Evolutionary conservation across 2,113 vertebrate species (phyloP).

Genomic region (Marmota monax): DNA sequence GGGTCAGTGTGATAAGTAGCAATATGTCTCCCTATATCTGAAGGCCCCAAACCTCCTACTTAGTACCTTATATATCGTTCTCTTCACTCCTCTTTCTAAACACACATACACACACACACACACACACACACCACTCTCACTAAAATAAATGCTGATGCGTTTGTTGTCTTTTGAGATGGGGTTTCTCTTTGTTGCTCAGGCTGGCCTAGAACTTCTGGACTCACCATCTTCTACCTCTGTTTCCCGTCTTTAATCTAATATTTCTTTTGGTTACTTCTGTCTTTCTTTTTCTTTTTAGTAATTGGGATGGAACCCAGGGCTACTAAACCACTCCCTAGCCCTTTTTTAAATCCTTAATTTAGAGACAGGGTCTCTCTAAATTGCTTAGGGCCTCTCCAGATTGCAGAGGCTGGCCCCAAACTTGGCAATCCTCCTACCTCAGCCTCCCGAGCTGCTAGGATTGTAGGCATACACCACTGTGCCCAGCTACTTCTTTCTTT

Average conservation of each 20-base stretch:
- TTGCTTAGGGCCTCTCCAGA: neutral
- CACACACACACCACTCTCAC: neutral
- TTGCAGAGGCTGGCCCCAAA: neutral
- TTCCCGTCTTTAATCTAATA: neutral
- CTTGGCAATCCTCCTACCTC: neutral
- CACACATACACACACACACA: neutral
- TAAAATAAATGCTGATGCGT: neutral
- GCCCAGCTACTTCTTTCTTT: neutral
- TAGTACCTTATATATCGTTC: neutral
- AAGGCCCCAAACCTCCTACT: neutral
- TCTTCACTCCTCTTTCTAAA: neutral
- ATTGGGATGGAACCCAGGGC: neutral
- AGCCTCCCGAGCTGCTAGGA: neutral
- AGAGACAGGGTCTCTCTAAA: neutral
- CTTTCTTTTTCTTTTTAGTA: no score
- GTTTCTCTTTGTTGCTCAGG: neutral
- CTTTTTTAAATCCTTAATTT: neutral
- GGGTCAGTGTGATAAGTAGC: slow-evolving; percentile 50
- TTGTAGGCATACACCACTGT: neutral
- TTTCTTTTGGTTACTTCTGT: neutral
- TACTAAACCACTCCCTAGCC: neutral
- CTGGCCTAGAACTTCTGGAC: neutral
- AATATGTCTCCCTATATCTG: neutral
- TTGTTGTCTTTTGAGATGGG: neutral
- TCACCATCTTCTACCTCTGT: neutral